A percentile compares a stretch with the other conserved stretches of the same genome.
Evolutionary conservation across 2,797 vertebrate species (phyloP).

Genomic region (Emydoidea blandingii): DNA sequence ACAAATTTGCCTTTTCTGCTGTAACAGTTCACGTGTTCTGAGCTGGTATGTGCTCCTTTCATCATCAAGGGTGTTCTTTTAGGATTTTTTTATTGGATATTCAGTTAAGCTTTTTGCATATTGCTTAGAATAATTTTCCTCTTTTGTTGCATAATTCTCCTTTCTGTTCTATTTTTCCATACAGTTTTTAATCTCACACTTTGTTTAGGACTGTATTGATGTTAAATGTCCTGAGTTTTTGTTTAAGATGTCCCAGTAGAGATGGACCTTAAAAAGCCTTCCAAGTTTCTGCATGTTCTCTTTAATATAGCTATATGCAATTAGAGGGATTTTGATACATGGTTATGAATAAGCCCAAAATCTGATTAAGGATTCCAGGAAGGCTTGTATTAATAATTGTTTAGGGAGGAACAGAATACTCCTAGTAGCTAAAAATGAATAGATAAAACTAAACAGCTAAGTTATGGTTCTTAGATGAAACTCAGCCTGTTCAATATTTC

Average conservation of each 20-base stretch:
- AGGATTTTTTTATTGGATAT: background rate
- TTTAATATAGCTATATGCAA: background rate
- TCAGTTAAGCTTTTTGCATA: background rate
- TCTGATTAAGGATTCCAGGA: slow-evolving; percentile 14
- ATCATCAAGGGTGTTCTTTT: background rate
- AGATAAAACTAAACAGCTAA: slow-evolving; percentile 18
- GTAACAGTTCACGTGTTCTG: background rate
- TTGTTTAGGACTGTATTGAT: background rate
- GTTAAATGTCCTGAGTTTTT: background rate
- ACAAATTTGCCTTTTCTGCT: background rate
- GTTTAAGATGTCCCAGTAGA: background rate
- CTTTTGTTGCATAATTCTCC: background rate
- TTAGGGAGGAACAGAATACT: background rate
- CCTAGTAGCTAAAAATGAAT: background rate
- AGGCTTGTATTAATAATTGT: slow-evolving; percentile 14
- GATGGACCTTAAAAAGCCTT: background rate
- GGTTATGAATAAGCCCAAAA: slow-evolving; percentile 17
- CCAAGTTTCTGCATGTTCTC: background rate
- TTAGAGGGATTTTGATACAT: slow-evolving; percentile 14
- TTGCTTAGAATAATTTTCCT: background rate
- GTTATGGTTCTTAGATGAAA: background rate
- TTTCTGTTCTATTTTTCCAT: background rate
- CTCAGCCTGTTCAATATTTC: background rate
- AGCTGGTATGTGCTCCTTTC: background rate
- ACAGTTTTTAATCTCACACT: background rate